Evolutionary conservation across 2,888 invertebrate species (phyloP).

Genomic region (Agonopterix alstromeriana): DNA sequence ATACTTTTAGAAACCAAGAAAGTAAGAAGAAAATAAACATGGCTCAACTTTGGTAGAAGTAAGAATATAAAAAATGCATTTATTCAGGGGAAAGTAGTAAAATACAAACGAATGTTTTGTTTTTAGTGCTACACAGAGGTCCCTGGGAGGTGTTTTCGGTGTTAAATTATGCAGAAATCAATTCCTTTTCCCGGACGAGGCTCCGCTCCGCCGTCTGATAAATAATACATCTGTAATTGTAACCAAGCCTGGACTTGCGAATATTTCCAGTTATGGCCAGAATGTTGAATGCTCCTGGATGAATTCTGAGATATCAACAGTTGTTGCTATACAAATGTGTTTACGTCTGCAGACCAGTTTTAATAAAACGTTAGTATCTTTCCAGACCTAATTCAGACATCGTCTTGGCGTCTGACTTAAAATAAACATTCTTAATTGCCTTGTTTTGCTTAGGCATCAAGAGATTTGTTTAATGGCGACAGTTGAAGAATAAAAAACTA

Average conservation of each 20-base stretch:
- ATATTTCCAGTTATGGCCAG: constrained; percentile 21
- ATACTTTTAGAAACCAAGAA: constrained; percentile 10
- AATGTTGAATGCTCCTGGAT: neutral
- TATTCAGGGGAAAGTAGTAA: constrained; percentile 60
- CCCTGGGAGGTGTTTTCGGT: constrained; percentile 64
- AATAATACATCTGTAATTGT: constrained; percentile 73
- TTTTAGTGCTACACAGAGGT: constrained; percentile 61
- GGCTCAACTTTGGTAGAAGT: constrained; percentile 28
- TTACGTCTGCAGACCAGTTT: no score
- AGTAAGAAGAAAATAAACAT: constrained; percentile 16
- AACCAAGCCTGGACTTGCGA: constrained; percentile 35
- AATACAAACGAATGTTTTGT: constrained; percentile 70
- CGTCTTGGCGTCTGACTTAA: no score
- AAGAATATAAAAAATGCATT: constrained; percentile 53
- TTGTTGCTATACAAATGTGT: neutral
- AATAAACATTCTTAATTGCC: no score
- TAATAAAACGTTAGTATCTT: no score
- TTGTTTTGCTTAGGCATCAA: no score
- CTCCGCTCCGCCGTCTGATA: constrained; percentile 51
- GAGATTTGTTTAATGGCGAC: no score
- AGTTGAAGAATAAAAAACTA: no score
- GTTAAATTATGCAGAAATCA: constrained; percentile 76
- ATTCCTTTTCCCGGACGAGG: constrained; percentile 63
- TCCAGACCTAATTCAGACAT: no score
- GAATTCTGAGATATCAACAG: neutral